Evolutionary conservation across 2,888 invertebrate genomes (phyloP), one percentile per base, ranked within the genome.

Genomic region (Platerodrilus igneus): DNA sequence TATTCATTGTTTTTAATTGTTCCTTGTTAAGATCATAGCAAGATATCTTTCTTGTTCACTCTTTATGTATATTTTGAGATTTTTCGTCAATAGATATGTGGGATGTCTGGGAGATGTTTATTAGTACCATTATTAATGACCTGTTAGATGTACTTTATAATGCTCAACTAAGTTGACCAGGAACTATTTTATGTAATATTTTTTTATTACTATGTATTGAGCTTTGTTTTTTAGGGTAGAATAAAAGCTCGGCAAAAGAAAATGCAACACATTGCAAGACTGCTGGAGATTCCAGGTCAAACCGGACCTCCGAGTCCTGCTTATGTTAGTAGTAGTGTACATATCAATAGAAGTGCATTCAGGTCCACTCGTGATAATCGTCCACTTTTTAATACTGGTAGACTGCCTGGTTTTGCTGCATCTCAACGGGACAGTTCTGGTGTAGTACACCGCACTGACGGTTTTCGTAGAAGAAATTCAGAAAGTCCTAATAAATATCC

Each of bases 181-280:
- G n/a, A n/a, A n/a, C n/a, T n/a, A n/a, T n/a, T n/a, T n/a, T n/a
- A n/a, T n/a, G n/a, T n/a, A n/a, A n/a, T n/a, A n/a, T n/a, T n/a
- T n/a, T n/a, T n/a, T n/a, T n/a, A n/a, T n/a, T n/a, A n/a, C n/a
- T n/a, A n/a, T n/a, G n/a, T n/a, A n/a, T n/a, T n/a, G n/a, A 16
- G n/a, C n/a, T n/a, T n/a, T n/a, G n/a, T n/a, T n/a, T n/a, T n/a
- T n/a, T 59, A 88, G 79, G 94, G 94, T 16, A 78, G 93, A 19
- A 84, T 89, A 58, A 94, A 92, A 69, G 93, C 96, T 1, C 81
- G 97, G 0, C 94, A 95, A 61, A 89, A 92, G 70, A 97, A 97
- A 69, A 91, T 97, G 86, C 87, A 87, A 60, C 89, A 93, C 68
- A 96, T 97, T 37, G 95, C 93, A 1, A 81, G 86, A 19, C 71